A percentile compares a stretch with the other conserved stretches of the same genome.
Conservation (phyloP, 1,140 invertebrate genomes). For the Caenorhabditis briggsae region DNA sequence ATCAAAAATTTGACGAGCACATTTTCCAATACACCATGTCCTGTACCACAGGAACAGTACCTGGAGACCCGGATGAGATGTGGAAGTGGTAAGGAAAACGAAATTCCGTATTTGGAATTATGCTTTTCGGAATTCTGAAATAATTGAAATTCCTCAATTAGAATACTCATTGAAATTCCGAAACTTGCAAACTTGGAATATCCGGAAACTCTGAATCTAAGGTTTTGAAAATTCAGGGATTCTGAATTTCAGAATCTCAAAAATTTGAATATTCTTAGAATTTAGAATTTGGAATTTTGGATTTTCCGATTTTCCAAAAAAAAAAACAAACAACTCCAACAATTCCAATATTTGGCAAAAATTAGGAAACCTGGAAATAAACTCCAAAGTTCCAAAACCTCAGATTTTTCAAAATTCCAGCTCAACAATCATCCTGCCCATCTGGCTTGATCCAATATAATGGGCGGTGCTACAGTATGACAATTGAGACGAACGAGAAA, state of each 20-base stretch:
- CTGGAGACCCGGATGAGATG: constrained; percentile 18
- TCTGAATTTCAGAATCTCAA: no score
- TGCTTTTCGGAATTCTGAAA: not conserved
- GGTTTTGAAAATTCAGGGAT: no score
- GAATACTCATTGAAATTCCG: no score
- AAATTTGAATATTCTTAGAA: no score
- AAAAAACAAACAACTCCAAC: no score
- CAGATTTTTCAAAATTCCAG: not conserved
- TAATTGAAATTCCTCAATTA: no score
- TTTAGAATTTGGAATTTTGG: no score
- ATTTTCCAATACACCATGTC: constrained; percentile 22
- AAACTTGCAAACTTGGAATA: no score
- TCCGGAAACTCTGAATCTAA: no score
- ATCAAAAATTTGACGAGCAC: constrained; percentile 14
- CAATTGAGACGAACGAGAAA: constrained; percentile 35
- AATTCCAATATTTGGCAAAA: no score
- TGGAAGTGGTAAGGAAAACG: not conserved
- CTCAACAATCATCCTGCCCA: constrained; percentile 10
- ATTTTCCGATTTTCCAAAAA: no score
- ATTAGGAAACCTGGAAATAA: no score
- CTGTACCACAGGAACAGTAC: constrained; percentile 14
- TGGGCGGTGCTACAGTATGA: constrained; percentile 42
- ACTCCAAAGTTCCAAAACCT: not conserved
- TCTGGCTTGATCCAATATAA: constrained; percentile 1
- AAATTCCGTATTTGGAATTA: not conserved